Conservation (phyloP, 1,140 invertebrate species). For the Megalonaias nervosa region DNA sequence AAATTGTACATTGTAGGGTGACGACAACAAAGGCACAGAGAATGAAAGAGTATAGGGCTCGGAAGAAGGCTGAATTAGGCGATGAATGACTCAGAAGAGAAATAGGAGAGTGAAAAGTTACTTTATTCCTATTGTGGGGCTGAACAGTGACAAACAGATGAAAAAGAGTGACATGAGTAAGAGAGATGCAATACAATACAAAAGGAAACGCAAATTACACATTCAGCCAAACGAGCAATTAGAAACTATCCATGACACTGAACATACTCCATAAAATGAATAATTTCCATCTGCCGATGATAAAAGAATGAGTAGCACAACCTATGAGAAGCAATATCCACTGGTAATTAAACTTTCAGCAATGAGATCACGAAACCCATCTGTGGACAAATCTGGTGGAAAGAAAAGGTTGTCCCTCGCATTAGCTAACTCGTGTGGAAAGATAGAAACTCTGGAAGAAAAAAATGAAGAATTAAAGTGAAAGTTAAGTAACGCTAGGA, state of each 20-base stretch:
- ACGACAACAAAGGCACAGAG: slow-evolving; percentile 2
- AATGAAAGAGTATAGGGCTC: not conserved
- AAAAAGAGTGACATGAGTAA: not conserved
- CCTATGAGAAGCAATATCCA: not conserved
- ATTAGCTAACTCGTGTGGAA: slow-evolving; percentile 17
- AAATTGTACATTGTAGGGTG: too few species aligned
- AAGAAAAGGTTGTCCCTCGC: slow-evolving; percentile 13
- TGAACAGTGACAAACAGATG: not conserved
- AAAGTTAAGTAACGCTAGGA: slow-evolving; percentile 12
- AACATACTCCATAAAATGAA: not conserved
- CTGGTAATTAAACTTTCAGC: not conserved
- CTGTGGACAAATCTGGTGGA: not conserved
- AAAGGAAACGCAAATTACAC: not conserved
- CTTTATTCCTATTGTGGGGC: not conserved
- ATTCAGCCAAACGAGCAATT: not conserved
- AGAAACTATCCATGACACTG: not conserved
- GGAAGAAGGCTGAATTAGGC: slow-evolving; percentile 2
- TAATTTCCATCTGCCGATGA: not conserved
- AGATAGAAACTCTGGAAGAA: slow-evolving; percentile 22
- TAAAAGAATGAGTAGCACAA: not conserved
- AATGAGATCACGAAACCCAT: not conserved
- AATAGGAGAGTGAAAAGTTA: not conserved
- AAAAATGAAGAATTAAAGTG: slow-evolving; percentile 11
- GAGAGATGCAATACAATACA: not conserved
- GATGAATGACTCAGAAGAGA: slow-evolving; percentile 1